These are phyloP conservation scores for Tetramorium simillimum DNA, from an alignment of 1,140 invertebrate genomes.

Conservation along the genomic window DNA sequence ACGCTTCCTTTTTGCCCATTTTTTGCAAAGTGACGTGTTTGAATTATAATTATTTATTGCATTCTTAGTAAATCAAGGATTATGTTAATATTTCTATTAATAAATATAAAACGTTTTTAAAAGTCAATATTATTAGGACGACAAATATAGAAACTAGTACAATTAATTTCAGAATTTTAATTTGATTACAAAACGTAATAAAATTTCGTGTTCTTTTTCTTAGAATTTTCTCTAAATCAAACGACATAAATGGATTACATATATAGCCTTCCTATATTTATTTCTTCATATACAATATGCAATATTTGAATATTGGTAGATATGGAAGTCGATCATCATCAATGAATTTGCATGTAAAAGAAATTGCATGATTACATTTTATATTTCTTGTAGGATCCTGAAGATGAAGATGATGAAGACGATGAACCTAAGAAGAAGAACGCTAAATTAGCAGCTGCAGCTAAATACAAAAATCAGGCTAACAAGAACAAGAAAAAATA, in stretches of 20 bases:
- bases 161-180: not conserved
- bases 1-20: constrained; percentile 68
- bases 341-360: not conserved
- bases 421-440: constrained; percentile 84
- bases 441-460: constrained; percentile 77
- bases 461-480: constrained; percentile 83
- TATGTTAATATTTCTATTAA: not conserved
- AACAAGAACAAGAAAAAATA: constrained; percentile 85
- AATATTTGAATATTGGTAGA: constrained; percentile 5
- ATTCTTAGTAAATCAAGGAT: not conserved
- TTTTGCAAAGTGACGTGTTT: not conserved
- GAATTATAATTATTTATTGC: constrained; percentile 10
- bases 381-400: constrained; percentile 79
- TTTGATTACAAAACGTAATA: not conserved
- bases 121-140: not conserved
- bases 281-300: not conserved
- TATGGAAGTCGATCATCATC: not conserved
- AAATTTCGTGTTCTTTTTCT: not conserved
- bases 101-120: not conserved
- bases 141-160: not conserved
- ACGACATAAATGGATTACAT: not conserved
- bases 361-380: constrained; percentile 24
- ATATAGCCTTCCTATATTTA: not conserved
- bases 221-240: not conserved
- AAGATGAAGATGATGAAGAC: constrained; percentile 84